Conservation (phyloP, 2,888 invertebrate genomes). For the Ligdia adustata region DNA sequence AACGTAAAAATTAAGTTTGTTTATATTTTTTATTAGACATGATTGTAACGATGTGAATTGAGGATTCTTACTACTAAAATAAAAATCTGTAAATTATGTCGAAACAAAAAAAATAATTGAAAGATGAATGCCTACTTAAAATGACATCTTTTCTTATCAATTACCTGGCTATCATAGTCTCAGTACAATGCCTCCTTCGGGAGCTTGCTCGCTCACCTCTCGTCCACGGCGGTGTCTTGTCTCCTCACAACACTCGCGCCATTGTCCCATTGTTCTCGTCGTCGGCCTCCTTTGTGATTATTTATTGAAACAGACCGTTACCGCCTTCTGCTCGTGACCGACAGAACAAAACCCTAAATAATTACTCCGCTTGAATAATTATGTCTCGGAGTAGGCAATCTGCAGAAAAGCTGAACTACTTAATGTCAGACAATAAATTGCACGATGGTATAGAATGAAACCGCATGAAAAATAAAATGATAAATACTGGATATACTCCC, state of each 20-base stretch:
- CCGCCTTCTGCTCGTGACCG: slow-evolving; percentile 39
- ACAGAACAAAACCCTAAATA: slow-evolving; percentile 39
- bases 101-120: too few relatives aligned
- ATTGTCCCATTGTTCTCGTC: slow-evolving; percentile 31
- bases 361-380: slow-evolving; percentile 37
- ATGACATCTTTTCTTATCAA: neutral
- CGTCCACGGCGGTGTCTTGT: slow-evolving; percentile 1
- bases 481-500: too few relatives aligned
- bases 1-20: too few relatives aligned
- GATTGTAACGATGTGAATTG: too few relatives aligned
- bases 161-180: neutral
- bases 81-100: too few relatives aligned
- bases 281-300: slow-evolving; percentile 26
- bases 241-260: slow-evolving; percentile 21
- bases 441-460: too few relatives aligned
- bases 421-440: too few relatives aligned
- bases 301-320: slow-evolving; percentile 38
- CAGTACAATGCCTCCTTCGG: neutral
- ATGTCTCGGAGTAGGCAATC: slow-evolving; percentile 6
- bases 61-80: too few relatives aligned
- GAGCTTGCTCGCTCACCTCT: neutral
- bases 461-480: too few relatives aligned
- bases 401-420: too few relatives aligned
- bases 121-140: neutral
- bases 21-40: too few relatives aligned